A percentile compares a stretch with the other conserved stretches of the same genome.
Conservation (phyloP, 2,888 invertebrate genomes). For the Leucophenga maculata region DNA sequence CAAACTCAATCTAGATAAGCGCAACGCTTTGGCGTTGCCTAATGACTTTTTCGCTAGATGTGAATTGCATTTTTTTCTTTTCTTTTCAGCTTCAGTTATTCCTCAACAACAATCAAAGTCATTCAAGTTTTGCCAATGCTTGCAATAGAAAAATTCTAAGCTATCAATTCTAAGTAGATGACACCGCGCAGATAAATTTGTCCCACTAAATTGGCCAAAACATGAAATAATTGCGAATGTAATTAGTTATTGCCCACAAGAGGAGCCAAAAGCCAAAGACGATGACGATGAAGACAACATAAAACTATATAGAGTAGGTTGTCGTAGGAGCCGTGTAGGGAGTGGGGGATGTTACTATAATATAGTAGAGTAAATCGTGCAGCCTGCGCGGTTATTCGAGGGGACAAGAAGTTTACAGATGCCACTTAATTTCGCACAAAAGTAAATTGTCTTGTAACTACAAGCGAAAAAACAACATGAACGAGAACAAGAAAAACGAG, state of each 20-base stretch:
- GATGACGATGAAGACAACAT: too few relatives aligned
- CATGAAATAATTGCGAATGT: slow-evolving; percentile 74
- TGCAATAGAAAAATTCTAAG: slow-evolving; percentile 42
- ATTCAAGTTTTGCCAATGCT: slow-evolving; percentile 48
- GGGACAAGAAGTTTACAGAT: slow-evolving; percentile 63
- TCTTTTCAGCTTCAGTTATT: slow-evolving; percentile 25
- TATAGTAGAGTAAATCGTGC: slow-evolving; percentile 56
- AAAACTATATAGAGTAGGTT: too few relatives aligned
- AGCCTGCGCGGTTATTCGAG: slow-evolving; percentile 26
- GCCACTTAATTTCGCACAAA: slow-evolving; percentile 70
- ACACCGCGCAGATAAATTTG: slow-evolving; percentile 73
- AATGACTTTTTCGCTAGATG: slow-evolving; percentile 11
- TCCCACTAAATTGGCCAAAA: slow-evolving; percentile 73
- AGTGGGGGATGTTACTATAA: slow-evolving; percentile 21
- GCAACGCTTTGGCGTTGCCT: not conserved
- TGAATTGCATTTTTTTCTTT: not conserved
- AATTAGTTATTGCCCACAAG: slow-evolving; percentile 63
- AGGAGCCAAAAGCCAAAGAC: slow-evolving; percentile 15
- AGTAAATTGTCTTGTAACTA: slow-evolving; percentile 70
- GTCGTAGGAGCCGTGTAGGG: slow-evolving; percentile 19
- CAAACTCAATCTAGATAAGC: not conserved
- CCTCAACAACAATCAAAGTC: slow-evolving; percentile 59
- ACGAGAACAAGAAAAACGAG: slow-evolving; percentile 37
- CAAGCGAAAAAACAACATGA: slow-evolving; percentile 48
- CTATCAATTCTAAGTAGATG: slow-evolving; percentile 73